phyloP scores from a whole-genome alignment of 1,140 invertebrate genomes.

The Euwallacea fornicatus region DNA sequence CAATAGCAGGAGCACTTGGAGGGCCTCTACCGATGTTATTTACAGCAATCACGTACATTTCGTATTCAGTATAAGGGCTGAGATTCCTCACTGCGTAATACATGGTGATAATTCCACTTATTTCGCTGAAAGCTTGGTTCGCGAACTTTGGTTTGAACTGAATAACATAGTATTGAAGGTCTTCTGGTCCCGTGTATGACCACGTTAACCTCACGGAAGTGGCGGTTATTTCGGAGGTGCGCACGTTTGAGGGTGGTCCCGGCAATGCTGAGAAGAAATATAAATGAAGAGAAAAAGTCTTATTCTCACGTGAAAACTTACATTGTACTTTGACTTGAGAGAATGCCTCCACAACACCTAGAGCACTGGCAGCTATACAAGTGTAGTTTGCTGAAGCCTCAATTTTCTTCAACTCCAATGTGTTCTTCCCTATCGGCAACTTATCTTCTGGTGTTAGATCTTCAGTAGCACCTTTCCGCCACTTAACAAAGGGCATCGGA shows the following conservation, averaged over 20 bases:
- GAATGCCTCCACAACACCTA: conserved; percentile 86
- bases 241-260: conserved; percentile 82
- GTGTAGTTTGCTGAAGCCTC: conserved; percentile 95
- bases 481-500: conserved; percentile 96
- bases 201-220: conserved; percentile 88
- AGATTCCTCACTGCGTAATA: conserved; percentile 88
- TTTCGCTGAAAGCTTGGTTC: conserved; percentile 81
- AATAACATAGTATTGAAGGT: conserved; percentile 91
- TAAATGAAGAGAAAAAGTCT: background rate
- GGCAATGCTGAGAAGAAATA: conserved; percentile 71
- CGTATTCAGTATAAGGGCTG: conserved; percentile 94
- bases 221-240: conserved; percentile 88
- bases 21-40: conserved; percentile 90
- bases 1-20: conserved; percentile 79
- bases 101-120: conserved; percentile 88
- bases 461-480: conserved; percentile 81
- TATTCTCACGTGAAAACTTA: conserved; percentile 59
- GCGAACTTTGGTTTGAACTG: conserved; percentile 92
- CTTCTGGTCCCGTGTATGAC: conserved; percentile 83
- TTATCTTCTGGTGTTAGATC: conserved; percentile 86
- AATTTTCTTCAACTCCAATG: conserved; percentile 82
- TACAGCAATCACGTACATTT: conserved; percentile 93
- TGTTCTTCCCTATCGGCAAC: conserved; percentile 82
- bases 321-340: conserved; percentile 94
- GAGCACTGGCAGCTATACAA: conserved; percentile 90